Evolutionary conservation across 1,140 invertebrate genomes (phyloP), one percentile per base, ranked within the genome.

Genomic region (Wasmannia auropunctata): DNA sequence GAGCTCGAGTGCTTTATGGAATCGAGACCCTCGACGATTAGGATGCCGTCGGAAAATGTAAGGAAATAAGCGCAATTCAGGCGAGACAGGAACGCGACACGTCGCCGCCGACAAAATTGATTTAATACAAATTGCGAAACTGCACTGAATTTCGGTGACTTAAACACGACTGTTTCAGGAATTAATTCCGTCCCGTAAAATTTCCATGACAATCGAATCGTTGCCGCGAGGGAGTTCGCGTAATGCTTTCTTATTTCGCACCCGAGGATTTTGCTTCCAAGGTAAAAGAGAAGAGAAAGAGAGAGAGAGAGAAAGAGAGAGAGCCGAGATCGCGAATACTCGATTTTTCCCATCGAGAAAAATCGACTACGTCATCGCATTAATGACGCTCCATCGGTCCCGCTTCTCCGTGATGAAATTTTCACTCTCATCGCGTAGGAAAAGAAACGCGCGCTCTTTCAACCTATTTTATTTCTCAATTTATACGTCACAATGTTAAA

Each of bases 51-150:
- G 49, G 3, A 43, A 72, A 40, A 74, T 5, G 51, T 19, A 6
- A 19, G 16, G 31, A 37, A 67, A 63, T 34, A 14, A 67, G 31
- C 28, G 46, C 43, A 16, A 28, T 69, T 67, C 63, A n/a, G 22
- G 46, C 7, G 8, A 16, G 28, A 67, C 25, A 43, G 40, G 10
- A 49, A 49, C 31, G 75, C 37, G 46, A 80, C 37, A 22, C n/a
- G 34, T 49, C 51, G 43, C 2, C 49, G 54, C 14, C 80, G 14
- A 87, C 88, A 88, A 89, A 77, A 92, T 92, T 87, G 86, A 90
- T 88, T 87, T 60, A 40, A 92, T 90, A 89, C 87, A 91, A 93
- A 92, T 92, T 88, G 58, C 43, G 3, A 54, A 86, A 91, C 72
- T 74, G 46, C 83, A 77, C 60, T 54, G 83, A 90, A 89, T 90